phyloP scores from a whole-genome alignment of 2,797 vertebrate species.

The Rhynchotus rufescens region DNA sequence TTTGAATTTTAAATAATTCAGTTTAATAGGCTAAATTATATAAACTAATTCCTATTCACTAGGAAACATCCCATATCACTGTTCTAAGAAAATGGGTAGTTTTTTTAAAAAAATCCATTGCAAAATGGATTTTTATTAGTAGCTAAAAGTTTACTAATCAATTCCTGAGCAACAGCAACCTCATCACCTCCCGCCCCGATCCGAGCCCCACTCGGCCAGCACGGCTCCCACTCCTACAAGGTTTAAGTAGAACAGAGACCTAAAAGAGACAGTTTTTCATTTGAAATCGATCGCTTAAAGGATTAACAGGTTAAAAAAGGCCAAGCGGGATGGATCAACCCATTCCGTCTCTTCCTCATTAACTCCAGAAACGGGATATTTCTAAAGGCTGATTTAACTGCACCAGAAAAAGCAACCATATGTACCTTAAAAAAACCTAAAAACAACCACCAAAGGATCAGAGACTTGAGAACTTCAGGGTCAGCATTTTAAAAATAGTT shows the following conservation, averaged over 20 bases:
- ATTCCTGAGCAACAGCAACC: constrained; percentile 79
- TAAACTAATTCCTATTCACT: constrained; percentile 70
- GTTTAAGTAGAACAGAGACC: constrained; percentile 48
- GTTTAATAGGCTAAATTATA: constrained; percentile 68
- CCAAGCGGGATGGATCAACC: constrained; percentile 33
- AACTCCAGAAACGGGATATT: constrained; percentile 5
- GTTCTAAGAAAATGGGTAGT: constrained; percentile 61
- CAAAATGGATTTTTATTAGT: constrained; percentile 68
- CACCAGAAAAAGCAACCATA: constrained; percentile 12
- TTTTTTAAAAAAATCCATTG: constrained; percentile 51
- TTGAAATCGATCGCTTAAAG: neutral
- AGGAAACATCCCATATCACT: constrained; percentile 65
- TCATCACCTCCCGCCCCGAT: constrained; percentile 44
- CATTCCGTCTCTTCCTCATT: constrained; percentile 6
- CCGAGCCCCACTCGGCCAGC: constrained; percentile 28
- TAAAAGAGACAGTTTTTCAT: constrained; percentile 13
- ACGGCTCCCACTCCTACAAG: constrained; percentile 33
- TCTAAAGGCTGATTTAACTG: neutral
- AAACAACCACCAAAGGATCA: neutral
- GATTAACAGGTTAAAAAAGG: constrained; percentile 9
- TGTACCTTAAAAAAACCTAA: neutral
- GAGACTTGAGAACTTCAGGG: constrained; percentile 33
- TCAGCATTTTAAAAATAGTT: neutral
- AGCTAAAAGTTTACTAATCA: constrained; percentile 73
- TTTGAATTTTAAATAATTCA: constrained; percentile 74